Evolutionary conservation across 2,113 vertebrate species (phyloP), one percentile per base, ranked within the genome.

Genomic region (Jacana jacana): DNA sequence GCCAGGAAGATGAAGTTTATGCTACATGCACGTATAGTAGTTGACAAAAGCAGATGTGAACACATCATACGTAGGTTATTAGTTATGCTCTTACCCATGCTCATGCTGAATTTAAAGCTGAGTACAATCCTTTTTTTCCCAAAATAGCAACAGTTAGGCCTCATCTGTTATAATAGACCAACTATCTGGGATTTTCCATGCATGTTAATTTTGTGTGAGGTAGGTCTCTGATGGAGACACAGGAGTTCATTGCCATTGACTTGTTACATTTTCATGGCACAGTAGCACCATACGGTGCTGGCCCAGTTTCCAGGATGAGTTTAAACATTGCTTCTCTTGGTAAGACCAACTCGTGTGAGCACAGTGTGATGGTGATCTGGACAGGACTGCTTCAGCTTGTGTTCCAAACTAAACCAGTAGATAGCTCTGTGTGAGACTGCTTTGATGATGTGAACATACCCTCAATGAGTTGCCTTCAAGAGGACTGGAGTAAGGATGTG

Each of bases 261-360:
- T 40, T 28, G 28, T 44, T 44, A 42, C 0, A 9, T 55, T 71
- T 39, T n/a, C 0, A 2, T 88, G 66, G n/a, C 52, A 23, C 19
- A 9, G 16, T 17, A 30, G n/a, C 8, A 18, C 39, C 20, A 2
- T 40, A 39, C 52, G 42, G 25, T 48, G n/a, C 84, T 54, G 52
- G 30, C 30, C n/a, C 16, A 1, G 6, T 84, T 88, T 68, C 22
- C 15, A 30, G 15, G 3, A 35, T 84, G 18, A 7, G 14, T 61
- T 40, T 48, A 79, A 25, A 61, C 6, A 3, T 44, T 49, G 35
- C 40, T 66, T 60, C 72, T 66, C 46, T 42, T 33, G n/a, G 17
- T 61, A 60, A 31, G 68, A 54, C 72, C 39, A 48, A 0, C 15
- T n/a, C 1, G 0, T 18, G 25, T 60, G 31, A 11, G 16, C 1